Evolutionary conservation across 2,888 invertebrate genomes (phyloP).

Genomic region (Camptogramma bilineatum): DNA sequence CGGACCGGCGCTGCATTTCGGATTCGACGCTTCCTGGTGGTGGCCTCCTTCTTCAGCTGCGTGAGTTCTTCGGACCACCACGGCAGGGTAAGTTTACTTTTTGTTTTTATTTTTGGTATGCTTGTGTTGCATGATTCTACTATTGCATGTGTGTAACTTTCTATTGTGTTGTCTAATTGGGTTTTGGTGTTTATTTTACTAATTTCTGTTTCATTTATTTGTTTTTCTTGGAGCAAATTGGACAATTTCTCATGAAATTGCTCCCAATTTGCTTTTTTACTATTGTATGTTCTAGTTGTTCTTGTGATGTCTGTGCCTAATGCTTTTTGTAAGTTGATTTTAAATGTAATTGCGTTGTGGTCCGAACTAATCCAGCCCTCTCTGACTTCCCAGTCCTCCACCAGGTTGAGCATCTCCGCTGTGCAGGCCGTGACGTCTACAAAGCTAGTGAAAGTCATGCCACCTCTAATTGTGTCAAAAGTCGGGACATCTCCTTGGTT

Average conservation of each 20-base stretch:
- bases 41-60: not conserved
- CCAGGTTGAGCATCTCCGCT: not conserved
- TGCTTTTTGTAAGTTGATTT: not conserved
- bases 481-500: conserved; percentile 1
- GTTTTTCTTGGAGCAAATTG: not conserved
- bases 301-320: not conserved
- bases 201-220: not conserved
- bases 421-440: not conserved
- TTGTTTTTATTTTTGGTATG: not conserved
- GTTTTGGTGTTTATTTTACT: not conserved
- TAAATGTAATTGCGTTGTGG: not conserved
- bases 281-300: not conserved
- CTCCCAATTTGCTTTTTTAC: not conserved
- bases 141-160: not conserved
- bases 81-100: not conserved
- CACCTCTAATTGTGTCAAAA: not conserved
- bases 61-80: not conserved
- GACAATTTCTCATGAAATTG: conserved; percentile 17
- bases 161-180: not conserved
- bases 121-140: not conserved
- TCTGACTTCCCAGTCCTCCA: not conserved
- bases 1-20: not conserved
- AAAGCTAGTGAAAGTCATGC: not conserved
- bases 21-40: no score
- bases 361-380: not conserved